Base-by-base conservation (phyloP, 1,140 invertebrate species). In the Dinoponera quadriceps region DNA sequence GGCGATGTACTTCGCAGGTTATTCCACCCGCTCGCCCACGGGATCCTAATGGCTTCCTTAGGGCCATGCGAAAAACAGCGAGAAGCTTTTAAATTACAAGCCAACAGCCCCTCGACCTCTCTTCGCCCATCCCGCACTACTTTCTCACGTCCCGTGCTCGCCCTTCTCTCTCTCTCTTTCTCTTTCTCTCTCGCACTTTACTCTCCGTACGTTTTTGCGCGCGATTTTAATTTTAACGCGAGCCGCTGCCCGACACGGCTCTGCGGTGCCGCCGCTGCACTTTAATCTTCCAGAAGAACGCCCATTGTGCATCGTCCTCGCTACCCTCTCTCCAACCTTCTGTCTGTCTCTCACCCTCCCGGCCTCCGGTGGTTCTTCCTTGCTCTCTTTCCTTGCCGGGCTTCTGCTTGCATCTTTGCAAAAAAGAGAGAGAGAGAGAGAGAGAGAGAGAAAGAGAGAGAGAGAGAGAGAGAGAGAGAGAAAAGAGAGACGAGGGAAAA, bases 241-340 rank as follows among this genome's bases (percentile, higher is more conserved):
- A 89, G 77, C 88, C 88, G 86, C 82, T 89, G 87, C 51, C 81
- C 86, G 74, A 72, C 60, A 73, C 72, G 69, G 63, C 62, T 72
- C 83, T 22, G 75, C 55, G 77, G 77, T 72, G 38, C 66, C 63
- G 60, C 77, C 83, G 88, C 69, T 84, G 88, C 88, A 88, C 88
- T 89, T 89, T 90, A 90, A 90, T 90, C 88, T 90, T 88, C 89
- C 89, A 86, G 88, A 87, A 89, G 88, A 87, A 87, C 85, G 88
- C 87, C 83, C 85, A 90, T 90, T 89, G 88, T 82, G 62, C 82
- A 83, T 77, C 84, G 65, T 85, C 44, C 78, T 44, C 29, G 57
- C 49, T n/a, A n/a, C n/a, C n/a, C n/a, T 54, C 22, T 11, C 29
- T 54, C 29, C 7, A 55, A 49, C 65, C 7, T 18, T 54, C 54